Percentiles rank a stretch among this genome's conserved stretches.
Conservation (phyloP, 2,797 vertebrate genomes). For the Dermochelys coriacea region DNA sequence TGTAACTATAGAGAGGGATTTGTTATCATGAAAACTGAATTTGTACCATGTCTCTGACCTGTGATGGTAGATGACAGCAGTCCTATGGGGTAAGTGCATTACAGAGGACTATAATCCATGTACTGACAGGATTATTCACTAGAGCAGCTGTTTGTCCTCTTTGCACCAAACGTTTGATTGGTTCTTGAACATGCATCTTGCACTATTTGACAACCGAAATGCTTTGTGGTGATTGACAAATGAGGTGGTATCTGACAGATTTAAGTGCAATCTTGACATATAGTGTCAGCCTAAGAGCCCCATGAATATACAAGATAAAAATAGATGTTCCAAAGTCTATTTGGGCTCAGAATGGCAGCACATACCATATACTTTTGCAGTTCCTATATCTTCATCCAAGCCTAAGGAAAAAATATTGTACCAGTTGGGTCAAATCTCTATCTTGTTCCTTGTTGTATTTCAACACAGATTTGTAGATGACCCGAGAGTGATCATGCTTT, state of each 20-base stretch:
- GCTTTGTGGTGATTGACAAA: slow-evolving; percentile 79
- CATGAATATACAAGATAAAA: slow-evolving; percentile 39
- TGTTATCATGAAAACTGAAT: slow-evolving; percentile 52
- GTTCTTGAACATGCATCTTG: slow-evolving; percentile 19
- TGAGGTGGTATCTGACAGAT: slow-evolving; percentile 75
- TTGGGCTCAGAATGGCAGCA: slow-evolving; percentile 54
- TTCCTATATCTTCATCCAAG: slow-evolving; percentile 49
- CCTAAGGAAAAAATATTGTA: slow-evolving; percentile 39
- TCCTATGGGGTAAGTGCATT: slow-evolving; percentile 55
- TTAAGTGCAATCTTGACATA: slow-evolving; percentile 69
- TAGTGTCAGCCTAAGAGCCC: slow-evolving; percentile 53
- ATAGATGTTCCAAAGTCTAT: slow-evolving; percentile 42
- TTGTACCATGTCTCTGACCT: neutral
- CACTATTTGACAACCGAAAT: slow-evolving; percentile 65
- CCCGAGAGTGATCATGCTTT: neutral
- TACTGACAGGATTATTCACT: slow-evolving; percentile 74
- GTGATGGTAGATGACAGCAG: slow-evolving; percentile 64
- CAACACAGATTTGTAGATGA: slow-evolving; percentile 20
- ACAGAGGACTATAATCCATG: slow-evolving; percentile 52
- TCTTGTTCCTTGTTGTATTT: slow-evolving; percentile 18
- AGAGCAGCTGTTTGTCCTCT: slow-evolving; percentile 71
- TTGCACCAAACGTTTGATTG: slow-evolving; percentile 46
- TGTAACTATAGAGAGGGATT: slow-evolving; percentile 55
- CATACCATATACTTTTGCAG: slow-evolving; percentile 3
- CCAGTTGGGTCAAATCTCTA: neutral